A percentile compares a stretch with the other conserved stretches of the same genome.
Conservation (phyloP, 2,113 vertebrate species). For the Nothocercus julius region DNA sequence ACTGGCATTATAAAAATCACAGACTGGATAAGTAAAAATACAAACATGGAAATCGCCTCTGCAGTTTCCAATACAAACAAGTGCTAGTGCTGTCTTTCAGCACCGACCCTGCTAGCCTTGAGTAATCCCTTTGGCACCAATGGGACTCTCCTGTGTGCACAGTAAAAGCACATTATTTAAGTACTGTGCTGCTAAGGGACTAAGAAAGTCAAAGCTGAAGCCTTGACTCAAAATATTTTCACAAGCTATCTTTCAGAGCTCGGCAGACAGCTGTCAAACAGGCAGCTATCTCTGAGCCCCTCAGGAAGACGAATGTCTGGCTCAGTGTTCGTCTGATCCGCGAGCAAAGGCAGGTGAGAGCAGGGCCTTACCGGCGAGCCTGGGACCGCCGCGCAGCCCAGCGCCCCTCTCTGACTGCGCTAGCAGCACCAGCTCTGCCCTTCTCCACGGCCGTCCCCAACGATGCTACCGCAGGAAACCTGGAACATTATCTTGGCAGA, state of each 20-base stretch:
- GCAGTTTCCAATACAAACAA: neutral
- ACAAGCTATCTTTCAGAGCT: neutral
- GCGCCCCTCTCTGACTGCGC: neutral
- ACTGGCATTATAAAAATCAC: neutral
- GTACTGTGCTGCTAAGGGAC: neutral
- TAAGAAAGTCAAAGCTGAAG: neutral
- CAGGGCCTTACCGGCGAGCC: neutral
- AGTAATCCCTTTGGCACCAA: rapidly evolving
- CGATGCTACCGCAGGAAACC: rapidly evolving
- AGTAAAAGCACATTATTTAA: neutral
- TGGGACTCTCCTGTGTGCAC: rapidly evolving
- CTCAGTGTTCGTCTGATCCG: rapidly evolving
- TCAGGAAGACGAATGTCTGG: rapidly evolving
- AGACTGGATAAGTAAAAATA: neutral
- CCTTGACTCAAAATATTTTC: rapidly evolving
- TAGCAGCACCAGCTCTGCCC: rapidly evolving
- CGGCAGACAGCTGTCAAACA: neutral
- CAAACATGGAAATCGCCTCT: neutral
- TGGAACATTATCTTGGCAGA: rapidly evolving
- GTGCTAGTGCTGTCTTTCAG: neutral
- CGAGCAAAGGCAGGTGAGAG: neutral
- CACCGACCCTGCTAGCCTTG: neutral
- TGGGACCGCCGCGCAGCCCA: neutral
- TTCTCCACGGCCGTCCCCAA: rapidly evolving
- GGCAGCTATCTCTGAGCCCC: neutral